Base-by-base conservation (phyloP, 2,888 invertebrate species). In the Formica aserva region DNA sequence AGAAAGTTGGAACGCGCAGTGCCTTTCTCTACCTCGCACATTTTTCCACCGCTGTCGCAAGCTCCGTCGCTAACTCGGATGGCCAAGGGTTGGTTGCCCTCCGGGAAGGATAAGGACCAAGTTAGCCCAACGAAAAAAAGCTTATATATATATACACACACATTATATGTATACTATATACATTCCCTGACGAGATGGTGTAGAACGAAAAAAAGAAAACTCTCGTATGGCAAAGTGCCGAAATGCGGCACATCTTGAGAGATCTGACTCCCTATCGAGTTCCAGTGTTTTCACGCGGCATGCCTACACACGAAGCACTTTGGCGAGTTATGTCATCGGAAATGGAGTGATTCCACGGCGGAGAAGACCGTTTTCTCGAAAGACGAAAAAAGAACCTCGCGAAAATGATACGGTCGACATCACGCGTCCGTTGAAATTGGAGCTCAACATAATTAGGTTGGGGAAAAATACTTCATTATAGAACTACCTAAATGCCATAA, bases 1-100 rank as follows among this genome's bases (percentile, higher is more conserved):
- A 92, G 91, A 92, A 92, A 92, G 91, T 92, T 92, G 86, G 86
- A 83, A 86, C 86, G 84, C 83, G 87, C 84, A 65, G 71, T 62
- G 66, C 57, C 60, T 76, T 85, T 83, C 77, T 77, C 62, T 69
- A 69, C 65, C 62, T 75, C 85, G 81, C 80, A 85, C 85, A 85
- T 89, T 88, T 86, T 75, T 87, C 86, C 83, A 9, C 38, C 85
- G 67, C 45, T 15, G 38, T 69, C 86, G 78, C 32, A 52, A 69
- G 78, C 85, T 41, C 22, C 32, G 41, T 67, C 78, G 60, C 57
- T 26, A 38, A n/a, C 38, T 76, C 32, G 32, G 15, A 45, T 45
- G 8, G 57, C 45, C 32, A 18, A 72, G 82, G 67, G 65, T 48
- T 86, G 57, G 35, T 57, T 52, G 76, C 74, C 63, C 29, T 48